Percentiles rank a stretch among this genome's conserved stretches.
Evolutionary conservation across 2,888 invertebrate genomes (phyloP).

Genomic region (Seira ritae): DNA sequence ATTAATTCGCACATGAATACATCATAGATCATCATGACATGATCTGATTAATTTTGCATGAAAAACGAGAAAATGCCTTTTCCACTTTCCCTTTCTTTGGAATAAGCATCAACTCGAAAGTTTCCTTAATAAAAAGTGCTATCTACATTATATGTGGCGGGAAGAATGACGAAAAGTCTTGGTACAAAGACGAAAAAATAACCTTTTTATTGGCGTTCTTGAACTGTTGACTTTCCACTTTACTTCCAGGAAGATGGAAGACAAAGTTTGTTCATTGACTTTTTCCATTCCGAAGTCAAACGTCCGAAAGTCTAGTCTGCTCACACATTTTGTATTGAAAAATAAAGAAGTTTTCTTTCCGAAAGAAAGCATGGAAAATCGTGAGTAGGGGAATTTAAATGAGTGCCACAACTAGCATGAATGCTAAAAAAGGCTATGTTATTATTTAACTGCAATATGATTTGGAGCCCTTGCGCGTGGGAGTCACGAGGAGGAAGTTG

Average conservation of each 20-base stretch:
- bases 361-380: neutral
- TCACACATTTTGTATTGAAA: too few species aligned
- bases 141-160: too few species aligned
- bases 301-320: too few species aligned
- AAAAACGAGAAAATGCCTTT: neutral
- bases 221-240: neutral
- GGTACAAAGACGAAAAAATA: neutral
- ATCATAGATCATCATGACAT: neutral
- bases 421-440: neutral
- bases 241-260: neutral
- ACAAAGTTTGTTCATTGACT: conserved; percentile 1
- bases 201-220: conserved; percentile 13
- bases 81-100: too few species aligned
- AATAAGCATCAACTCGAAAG: too few species aligned
- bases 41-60: conserved; percentile 13
- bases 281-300: neutral
- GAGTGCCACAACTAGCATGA: neutral
- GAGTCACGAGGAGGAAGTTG: neutral
- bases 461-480: conserved; percentile 2
- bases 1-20: too few species aligned
- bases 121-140: too few species aligned
- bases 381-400: neutral
- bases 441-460: conserved; percentile 13
- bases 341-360: neutral
- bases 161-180: too few species aligned